Evolutionary conservation across 1,140 invertebrate species (phyloP).

Genomic region (Drosophila tsacasi): DNA sequence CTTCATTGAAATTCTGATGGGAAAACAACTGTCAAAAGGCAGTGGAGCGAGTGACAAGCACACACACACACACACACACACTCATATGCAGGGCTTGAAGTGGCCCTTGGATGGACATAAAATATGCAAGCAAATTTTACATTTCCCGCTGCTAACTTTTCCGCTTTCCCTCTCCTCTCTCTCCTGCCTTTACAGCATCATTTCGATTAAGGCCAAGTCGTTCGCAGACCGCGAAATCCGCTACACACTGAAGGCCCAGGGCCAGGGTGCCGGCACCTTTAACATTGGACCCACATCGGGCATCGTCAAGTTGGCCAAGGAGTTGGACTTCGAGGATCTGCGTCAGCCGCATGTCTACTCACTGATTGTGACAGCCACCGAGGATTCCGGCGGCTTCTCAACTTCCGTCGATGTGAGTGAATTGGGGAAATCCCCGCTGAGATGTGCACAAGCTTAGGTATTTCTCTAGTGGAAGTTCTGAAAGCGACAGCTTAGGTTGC

Average conservation of each 20-base stretch:
- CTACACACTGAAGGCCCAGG: slow-evolving; percentile 96
- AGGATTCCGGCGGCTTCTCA: slow-evolving; percentile 97
- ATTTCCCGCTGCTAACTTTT: slow-evolving; percentile 41
- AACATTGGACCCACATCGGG: slow-evolving; percentile 97
- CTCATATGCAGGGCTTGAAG: slow-evolving; percentile 12
- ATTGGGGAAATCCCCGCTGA: slow-evolving; percentile 6
- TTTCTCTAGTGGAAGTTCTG: neutral
- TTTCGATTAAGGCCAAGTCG: slow-evolving; percentile 98
- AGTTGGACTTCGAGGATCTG: slow-evolving; percentile 97
- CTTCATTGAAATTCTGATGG: slow-evolving; percentile 79
- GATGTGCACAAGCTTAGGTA: neutral
- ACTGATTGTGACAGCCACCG: slow-evolving; percentile 95
- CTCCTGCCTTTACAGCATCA: slow-evolving; percentile 87
- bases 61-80: slow-evolving; percentile 8
- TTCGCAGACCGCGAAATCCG: slow-evolving; percentile 97
- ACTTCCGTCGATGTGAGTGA: slow-evolving; percentile 94
- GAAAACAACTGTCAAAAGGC: slow-evolving; percentile 80
- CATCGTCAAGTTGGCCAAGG: slow-evolving; percentile 97
- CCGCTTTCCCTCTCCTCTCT: neutral
- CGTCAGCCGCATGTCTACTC: slow-evolving; percentile 97
- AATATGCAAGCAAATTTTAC: slow-evolving; percentile 69
- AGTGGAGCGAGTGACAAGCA: slow-evolving; percentile 65
- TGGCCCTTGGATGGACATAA: slow-evolving; percentile 35
- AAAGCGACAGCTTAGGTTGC: neutral
- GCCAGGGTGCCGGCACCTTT: slow-evolving; percentile 97